phyloP scores from a whole-genome alignment of 2,113 vertebrate species.

The Prietella phreatophila region DNA sequence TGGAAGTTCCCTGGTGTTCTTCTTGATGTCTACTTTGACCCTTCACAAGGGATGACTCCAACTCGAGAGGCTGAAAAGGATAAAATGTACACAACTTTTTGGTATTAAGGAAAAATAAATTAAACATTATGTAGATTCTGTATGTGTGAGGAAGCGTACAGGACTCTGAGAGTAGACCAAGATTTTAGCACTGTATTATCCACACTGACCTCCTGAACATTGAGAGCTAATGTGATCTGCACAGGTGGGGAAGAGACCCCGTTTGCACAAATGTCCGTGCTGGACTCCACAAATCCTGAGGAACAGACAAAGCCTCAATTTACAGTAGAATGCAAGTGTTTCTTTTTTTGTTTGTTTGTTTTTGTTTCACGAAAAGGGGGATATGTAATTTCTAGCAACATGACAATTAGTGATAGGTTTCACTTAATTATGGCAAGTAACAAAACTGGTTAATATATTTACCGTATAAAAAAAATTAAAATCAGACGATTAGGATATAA shows the following conservation, averaged over 20 bases:
- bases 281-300: conserved; percentile 66
- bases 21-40: conserved; percentile 12
- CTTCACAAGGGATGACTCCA: conserved; percentile 31
- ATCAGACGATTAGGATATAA: not conserved
- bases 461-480: not conserved
- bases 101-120: not conserved
- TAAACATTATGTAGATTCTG: not conserved
- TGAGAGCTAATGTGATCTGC: conserved; percentile 42
- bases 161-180: not conserved
- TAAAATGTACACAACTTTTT: not conserved
- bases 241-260: conserved; percentile 45
- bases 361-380: not conserved
- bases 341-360: not conserved
- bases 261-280: conserved; percentile 63
- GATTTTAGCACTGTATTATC: not conserved
- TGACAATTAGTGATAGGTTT: not conserved
- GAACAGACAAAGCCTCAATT: conserved; percentile 7
- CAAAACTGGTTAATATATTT: not conserved
- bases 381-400: not conserved
- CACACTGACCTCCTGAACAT: conserved; percentile 32
- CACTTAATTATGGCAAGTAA: not conserved
- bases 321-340: not conserved
- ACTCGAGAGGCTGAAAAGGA: conserved; percentile 29
- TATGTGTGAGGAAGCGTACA: not conserved
- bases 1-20: conserved; percentile 21